These are phyloP conservation scores for Sinodicranocentrus sp. DNA, from an alignment of 2,888 invertebrate species.

Conservation along the genomic window DNA sequence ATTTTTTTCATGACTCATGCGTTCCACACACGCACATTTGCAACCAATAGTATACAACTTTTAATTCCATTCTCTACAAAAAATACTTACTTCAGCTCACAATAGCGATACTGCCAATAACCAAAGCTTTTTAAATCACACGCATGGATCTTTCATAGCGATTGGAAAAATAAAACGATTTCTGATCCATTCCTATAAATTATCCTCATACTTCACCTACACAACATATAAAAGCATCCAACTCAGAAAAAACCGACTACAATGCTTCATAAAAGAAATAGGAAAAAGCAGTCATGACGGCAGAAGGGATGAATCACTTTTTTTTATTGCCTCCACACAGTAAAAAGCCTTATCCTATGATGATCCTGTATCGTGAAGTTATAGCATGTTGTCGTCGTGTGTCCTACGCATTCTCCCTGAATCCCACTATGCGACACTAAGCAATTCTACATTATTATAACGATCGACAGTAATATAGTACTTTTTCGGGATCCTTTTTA, in stretches of 20 bases:
- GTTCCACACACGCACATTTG: constrained; percentile 6
- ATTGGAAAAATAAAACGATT: constrained; percentile 32
- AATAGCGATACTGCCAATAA: background rate
- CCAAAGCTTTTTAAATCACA: constrained; percentile 47
- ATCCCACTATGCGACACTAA: background rate
- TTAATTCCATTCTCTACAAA: constrained; percentile 27
- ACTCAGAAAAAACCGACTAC: background rate
- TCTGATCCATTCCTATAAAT: constrained; percentile 38
- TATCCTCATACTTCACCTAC: background rate
- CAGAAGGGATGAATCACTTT: constrained; percentile 40
- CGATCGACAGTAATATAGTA: constrained; percentile 30
- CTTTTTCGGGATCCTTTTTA: constrained; percentile 46
- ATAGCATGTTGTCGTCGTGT: constrained; percentile 55
- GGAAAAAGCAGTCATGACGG: background rate
- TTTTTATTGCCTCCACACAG: constrained; percentile 13
- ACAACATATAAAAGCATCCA: too few relatives aligned
- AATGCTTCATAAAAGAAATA: background rate
- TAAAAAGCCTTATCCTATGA: background rate
- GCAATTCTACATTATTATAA: constrained; percentile 11
- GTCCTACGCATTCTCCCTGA: constrained; percentile 53
- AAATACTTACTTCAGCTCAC: background rate
- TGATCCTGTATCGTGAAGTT: constrained; percentile 14
- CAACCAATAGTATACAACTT: background rate
- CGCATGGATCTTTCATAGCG: constrained; percentile 3
- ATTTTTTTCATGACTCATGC: constrained; percentile 20